Evolutionary conservation across 2,888 invertebrate species (phyloP).

Genomic region (Parnassius glacialis): DNA sequence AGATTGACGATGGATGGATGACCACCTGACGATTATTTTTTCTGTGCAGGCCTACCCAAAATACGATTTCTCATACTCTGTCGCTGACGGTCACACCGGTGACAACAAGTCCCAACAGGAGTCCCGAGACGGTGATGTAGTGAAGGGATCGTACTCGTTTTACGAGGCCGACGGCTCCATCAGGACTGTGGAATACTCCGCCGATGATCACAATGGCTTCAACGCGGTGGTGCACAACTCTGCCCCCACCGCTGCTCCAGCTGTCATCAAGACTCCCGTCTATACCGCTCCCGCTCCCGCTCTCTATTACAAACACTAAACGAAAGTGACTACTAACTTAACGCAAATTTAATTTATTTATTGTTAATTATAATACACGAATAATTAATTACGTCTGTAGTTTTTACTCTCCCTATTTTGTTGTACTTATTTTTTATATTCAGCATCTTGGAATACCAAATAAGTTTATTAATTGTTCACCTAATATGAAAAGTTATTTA

Average conservation of each 20-base stretch:
- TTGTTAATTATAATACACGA: too few species aligned
- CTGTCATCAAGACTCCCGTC: slow-evolving; percentile 41
- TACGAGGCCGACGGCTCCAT: slow-evolving; percentile 72
- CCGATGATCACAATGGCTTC: slow-evolving; percentile 72
- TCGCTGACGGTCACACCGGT: slow-evolving; percentile 75
- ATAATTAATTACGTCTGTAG: too few species aligned
- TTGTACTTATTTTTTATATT: too few species aligned
- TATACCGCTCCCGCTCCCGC: slow-evolving; percentile 43
- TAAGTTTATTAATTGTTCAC: too few species aligned
- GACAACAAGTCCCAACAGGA: slow-evolving; percentile 77
- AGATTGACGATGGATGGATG: too few species aligned
- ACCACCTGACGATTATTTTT: too few species aligned
- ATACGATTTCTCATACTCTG: slow-evolving; percentile 73
- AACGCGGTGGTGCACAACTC: slow-evolving; percentile 63
- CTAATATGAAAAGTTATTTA: too few species aligned
- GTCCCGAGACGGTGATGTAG: slow-evolving; percentile 69
- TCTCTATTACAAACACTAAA: slow-evolving; percentile 47
- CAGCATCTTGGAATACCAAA: too few species aligned
- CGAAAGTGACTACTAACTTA: too few species aligned
- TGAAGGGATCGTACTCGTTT: slow-evolving; percentile 73
- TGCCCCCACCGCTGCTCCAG: slow-evolving; percentile 54
- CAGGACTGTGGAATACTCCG: slow-evolving; percentile 73
- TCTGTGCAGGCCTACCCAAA: slow-evolving; percentile 50
- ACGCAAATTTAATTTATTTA: too few species aligned
- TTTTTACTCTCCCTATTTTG: too few species aligned